These are phyloP conservation scores for Drosophila formosana DNA, from an alignment of 2,888 invertebrate genomes.

Conservation along the genomic window DNA sequence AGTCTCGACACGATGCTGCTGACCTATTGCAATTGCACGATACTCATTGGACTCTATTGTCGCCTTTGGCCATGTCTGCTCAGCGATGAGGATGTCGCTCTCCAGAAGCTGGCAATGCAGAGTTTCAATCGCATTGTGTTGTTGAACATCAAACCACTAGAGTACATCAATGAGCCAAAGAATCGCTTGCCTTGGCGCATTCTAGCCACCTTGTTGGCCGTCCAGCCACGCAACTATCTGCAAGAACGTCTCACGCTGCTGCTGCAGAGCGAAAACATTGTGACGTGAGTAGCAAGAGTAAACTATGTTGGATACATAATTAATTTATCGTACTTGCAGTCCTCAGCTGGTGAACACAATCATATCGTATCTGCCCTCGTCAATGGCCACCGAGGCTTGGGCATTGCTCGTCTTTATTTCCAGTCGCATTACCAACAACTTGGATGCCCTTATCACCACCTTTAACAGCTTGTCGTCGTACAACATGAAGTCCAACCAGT, in stretches of 20 bases:
- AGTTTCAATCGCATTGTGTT: slow-evolving; percentile 82
- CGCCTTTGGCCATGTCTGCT: slow-evolving; percentile 82
- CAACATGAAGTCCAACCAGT: slow-evolving; percentile 83
- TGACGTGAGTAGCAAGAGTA: slow-evolving; percentile 44
- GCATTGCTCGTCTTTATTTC: slow-evolving; percentile 72
- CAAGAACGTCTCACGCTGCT: slow-evolving; percentile 77
- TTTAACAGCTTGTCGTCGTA: slow-evolving; percentile 81
- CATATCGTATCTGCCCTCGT: slow-evolving; percentile 82
- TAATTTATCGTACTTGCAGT: slow-evolving; percentile 50
- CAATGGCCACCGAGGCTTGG: slow-evolving; percentile 85
- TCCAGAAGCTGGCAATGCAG: slow-evolving; percentile 82
- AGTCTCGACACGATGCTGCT: slow-evolving; percentile 78
- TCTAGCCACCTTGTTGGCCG: slow-evolving; percentile 76
- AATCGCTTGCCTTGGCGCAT: slow-evolving; percentile 85
- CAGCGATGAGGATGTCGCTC: slow-evolving; percentile 79
- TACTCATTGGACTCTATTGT: slow-evolving; percentile 83
- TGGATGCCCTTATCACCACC: slow-evolving; percentile 81
- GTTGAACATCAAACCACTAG: slow-evolving; percentile 81
- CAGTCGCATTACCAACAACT: slow-evolving; percentile 83
- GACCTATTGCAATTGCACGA: slow-evolving; percentile 81
- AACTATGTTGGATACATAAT: neutral
- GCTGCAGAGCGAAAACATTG: slow-evolving; percentile 59
- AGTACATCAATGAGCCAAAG: slow-evolving; percentile 82
- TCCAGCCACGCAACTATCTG: slow-evolving; percentile 81
- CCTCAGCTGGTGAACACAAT: slow-evolving; percentile 75